These are phyloP conservation scores for Phoebastria nigripes DNA, from an alignment of 2,797 vertebrate genomes.

Conservation along the genomic window DNA sequence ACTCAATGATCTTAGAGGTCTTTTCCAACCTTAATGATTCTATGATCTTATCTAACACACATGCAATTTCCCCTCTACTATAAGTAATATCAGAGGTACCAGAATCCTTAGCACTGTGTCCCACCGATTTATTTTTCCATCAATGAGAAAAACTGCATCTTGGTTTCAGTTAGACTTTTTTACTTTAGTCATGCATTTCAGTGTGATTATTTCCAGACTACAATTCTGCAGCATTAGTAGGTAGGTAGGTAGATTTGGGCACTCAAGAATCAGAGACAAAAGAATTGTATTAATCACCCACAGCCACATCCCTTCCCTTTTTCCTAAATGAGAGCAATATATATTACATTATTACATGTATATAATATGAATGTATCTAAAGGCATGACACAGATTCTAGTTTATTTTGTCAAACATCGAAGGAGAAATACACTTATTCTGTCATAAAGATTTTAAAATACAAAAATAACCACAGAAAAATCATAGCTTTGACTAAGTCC, in stretches of 20 bases:
- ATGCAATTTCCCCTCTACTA: background rate
- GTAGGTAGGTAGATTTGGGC: background rate
- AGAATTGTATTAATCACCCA: background rate
- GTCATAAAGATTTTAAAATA: background rate
- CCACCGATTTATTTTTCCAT: background rate
- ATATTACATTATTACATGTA: no score
- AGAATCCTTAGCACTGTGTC: background rate
- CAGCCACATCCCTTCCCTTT: background rate
- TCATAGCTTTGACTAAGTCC: background rate
- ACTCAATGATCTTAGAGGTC: no score
- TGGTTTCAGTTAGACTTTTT: background rate
- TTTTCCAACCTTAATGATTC: no score
- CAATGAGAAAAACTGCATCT: background rate
- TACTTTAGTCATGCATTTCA: background rate
- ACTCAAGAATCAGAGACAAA: background rate
- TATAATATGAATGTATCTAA: background rate
- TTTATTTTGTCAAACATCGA: background rate
- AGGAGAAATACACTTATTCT: background rate
- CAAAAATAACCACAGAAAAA: background rate
- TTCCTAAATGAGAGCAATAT: background rate
- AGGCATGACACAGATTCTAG: background rate
- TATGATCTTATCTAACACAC: background rate
- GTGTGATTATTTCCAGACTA: background rate
- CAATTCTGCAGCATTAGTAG: background rate
- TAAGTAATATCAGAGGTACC: background rate